Percentiles rank a stretch among this genome's conserved stretches.
Evolutionary conservation across 2,888 invertebrate genomes (phyloP).

Genomic region (Sarcophaga variegata): DNA sequence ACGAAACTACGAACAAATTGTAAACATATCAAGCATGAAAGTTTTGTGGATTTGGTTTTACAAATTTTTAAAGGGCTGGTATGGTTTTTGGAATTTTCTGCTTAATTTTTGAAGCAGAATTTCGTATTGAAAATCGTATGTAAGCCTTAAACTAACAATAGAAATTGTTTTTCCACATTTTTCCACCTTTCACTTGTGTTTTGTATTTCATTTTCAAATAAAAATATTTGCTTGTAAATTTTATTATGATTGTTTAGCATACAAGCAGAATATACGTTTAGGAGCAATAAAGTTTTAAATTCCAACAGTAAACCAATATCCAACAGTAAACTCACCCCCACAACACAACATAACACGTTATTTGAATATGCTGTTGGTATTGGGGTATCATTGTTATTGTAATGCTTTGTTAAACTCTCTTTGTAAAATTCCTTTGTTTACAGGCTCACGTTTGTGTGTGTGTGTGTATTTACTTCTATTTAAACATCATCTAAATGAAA

Average conservation of each 20-base stretch:
- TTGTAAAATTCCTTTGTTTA: constrained; percentile 59
- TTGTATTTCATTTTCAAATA: not conserved
- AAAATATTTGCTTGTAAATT: not conserved
- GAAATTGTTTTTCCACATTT: constrained; percentile 7
- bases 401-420: constrained; percentile 47
- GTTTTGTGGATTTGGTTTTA: constrained; percentile 4
- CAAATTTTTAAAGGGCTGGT: no score
- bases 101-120: not conserved
- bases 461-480: not conserved
- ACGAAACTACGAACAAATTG: not conserved
- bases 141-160: constrained; percentile 32
- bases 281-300: not conserved
- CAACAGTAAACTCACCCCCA: no score
- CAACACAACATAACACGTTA: no score
- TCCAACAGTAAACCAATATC: no score
- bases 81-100: not conserved
- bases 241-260: not conserved
- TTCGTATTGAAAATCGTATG: not conserved
- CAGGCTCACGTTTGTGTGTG: constrained; percentile 3
- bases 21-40: constrained; percentile 44
- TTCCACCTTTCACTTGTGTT: not conserved
- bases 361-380: constrained; percentile 10
- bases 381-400: constrained; percentile 17
- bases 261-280: constrained; percentile 42
- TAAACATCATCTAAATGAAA: no score